A percentile compares a stretch with the other conserved stretches of the same genome.
These are phyloP conservation scores for Sinodicranocentrus sp. DNA, from an alignment of 2,888 invertebrate genomes.

Conservation along the genomic window DNA sequence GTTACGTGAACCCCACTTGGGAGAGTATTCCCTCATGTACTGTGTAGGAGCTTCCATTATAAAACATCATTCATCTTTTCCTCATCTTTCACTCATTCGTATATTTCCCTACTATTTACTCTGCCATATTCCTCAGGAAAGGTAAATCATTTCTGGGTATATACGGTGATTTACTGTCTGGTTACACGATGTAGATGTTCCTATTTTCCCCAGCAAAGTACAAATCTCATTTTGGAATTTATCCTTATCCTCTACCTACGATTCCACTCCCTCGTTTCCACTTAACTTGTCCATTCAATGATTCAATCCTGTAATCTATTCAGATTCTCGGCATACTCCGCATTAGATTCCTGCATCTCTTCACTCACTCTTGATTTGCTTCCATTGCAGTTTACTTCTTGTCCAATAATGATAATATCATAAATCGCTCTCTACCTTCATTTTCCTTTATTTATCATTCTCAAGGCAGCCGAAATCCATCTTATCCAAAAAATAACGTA, in stretches of 20 bases:
- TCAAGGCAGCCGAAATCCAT: slow-evolving; percentile 6
- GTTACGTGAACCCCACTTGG: too few relatives aligned
- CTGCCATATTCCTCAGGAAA: too few relatives aligned
- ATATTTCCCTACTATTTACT: background rate
- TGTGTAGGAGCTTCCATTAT: background rate
- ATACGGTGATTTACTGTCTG: too few relatives aligned
- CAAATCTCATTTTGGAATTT: background rate
- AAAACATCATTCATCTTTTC: slow-evolving; percentile 4
- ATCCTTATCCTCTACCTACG: background rate
- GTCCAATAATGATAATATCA: background rate
- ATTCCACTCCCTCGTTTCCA: background rate
- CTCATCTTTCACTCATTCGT: slow-evolving; percentile 3
- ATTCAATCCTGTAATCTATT: background rate
- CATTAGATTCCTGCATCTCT: too few relatives aligned
- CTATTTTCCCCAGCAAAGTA: slow-evolving; percentile 4
- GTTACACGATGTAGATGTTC: background rate
- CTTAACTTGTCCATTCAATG: background rate
- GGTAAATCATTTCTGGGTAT: too few relatives aligned
- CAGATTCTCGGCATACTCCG: too few relatives aligned
- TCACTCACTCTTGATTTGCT: too few relatives aligned
- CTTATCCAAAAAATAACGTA: too few relatives aligned
- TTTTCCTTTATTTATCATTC: slow-evolving; percentile 50
- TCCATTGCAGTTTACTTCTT: too few relatives aligned
- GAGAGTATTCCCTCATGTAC: too few relatives aligned
- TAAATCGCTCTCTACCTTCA: background rate